A percentile compares a stretch with the other conserved stretches of the same genome.
These are phyloP conservation scores for Achroia grisella DNA, from an alignment of 1,140 invertebrate genomes.

Conservation along the genomic window DNA sequence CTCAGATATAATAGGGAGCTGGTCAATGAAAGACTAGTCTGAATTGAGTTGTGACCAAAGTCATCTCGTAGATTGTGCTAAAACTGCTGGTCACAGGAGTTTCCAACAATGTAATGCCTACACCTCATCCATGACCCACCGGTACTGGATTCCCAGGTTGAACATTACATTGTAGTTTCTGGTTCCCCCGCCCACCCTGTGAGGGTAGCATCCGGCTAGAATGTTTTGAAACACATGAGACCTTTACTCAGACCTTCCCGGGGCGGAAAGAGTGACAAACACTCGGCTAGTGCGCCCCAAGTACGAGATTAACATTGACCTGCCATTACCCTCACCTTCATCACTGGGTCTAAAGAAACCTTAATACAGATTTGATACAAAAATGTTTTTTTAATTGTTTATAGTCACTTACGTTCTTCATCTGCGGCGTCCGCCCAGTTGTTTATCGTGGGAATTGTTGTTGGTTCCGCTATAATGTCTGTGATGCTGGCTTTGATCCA, in stretches of 20 bases:
- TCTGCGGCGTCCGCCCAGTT: conserved; percentile 67
- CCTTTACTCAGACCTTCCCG: conserved; percentile 74
- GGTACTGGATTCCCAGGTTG: conserved; percentile 43
- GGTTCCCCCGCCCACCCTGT: conserved; percentile 66
- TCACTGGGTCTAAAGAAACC: conserved; percentile 49
- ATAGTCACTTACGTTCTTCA: conserved; percentile 59
- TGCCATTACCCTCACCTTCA: conserved; percentile 61
- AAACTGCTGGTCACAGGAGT: conserved; percentile 67
- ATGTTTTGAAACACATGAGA: conserved; percentile 50
- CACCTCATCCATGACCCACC: conserved; percentile 41
- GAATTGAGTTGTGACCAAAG: conserved; percentile 71
- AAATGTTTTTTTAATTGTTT: too few species aligned
- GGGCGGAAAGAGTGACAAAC: conserved; percentile 53
- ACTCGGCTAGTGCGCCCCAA: conserved; percentile 64
- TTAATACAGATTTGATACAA: background rate
- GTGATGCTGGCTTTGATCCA: conserved; percentile 67
- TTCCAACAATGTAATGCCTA: conserved; percentile 54
- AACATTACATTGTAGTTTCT: conserved; percentile 50
- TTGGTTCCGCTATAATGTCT: conserved; percentile 67
- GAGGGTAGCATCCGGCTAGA: conserved; percentile 67
- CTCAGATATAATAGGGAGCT: conserved; percentile 60
- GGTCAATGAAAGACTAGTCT: conserved; percentile 73
- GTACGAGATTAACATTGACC: conserved; percentile 73
- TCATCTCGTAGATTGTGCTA: conserved; percentile 71
- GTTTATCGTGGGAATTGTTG: conserved; percentile 57